Base-by-base conservation (phyloP, 2,888 invertebrate genomes). In the Hirtodrosophila alboralis region DNA sequence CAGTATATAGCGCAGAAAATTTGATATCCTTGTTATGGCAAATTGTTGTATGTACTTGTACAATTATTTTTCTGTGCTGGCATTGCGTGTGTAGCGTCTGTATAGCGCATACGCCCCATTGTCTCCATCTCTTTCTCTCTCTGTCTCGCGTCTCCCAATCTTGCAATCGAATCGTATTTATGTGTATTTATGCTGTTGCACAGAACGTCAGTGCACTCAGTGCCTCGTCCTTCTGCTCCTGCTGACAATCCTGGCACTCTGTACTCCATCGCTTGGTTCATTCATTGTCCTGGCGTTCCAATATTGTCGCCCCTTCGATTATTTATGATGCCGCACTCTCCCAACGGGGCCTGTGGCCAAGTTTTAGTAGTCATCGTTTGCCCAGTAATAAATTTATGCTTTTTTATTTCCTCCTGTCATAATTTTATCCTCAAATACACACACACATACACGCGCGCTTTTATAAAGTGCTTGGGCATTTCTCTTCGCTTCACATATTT, bases 361-460 rank as follows among this genome's bases (percentile, higher is more conserved):
- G 69, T 86, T 84, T 76, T 79, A 75, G 83, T 83, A 76, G 80
- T 85, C 85, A 83, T 83, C 80, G 83, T 79, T 84, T 69, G 67
- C 75, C 72, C 68, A 72, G 85, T 76, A 85, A 86, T 85, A 85
- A 86, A 85, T 85, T 84, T 83, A 85, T 86, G 80, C 72, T 85
- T 78, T 85, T 85, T 84, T 86, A 85, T 85, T 85, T 85, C 87
- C 87, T 81, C 63, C 86, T 84, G 86, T 84, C 85, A 87, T 87
- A 86, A 87, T 87, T 86, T 84, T 87, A 78, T 59, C 78, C 84
- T 73, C 84, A 78, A 81, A 71, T 61, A 74, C 69, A 75, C 77
- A 76, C 60, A 70, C 62, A 44, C 58, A 34, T 36, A 43, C 10
- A 45, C 26, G 28, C 40, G 36, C 43, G 26, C 53, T 67, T 49